A percentile compares a stretch with the other conserved stretches of the same genome.
These are phyloP conservation scores for Echinops telfairi DNA, from an alignment of 2,113 vertebrate species.

Conservation along the genomic window DNA sequence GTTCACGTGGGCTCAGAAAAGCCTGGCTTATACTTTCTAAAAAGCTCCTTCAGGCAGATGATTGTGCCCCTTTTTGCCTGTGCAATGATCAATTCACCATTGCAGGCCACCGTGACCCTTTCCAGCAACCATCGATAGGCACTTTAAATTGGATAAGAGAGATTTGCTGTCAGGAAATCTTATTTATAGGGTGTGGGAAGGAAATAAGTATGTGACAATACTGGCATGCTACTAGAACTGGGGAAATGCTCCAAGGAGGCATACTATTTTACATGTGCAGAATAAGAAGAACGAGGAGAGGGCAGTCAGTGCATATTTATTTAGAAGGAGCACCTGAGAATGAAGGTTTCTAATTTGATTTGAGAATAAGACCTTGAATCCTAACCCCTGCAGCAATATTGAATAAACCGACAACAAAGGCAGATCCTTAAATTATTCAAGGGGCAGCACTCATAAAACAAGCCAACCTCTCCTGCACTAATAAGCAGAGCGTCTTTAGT, in stretches of 20 bases:
- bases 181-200: not conserved
- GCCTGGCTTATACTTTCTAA: not conserved
- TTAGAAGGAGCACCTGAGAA: constrained; percentile 20
- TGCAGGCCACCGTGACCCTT: not conserved
- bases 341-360: constrained; percentile 3
- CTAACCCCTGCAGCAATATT: not conserved
- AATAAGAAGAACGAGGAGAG: constrained; percentile 27
- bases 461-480: not conserved
- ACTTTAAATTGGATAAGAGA: constrained; percentile 55
- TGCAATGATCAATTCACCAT: not conserved
- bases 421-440: not conserved
- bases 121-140: not conserved
- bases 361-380: constrained; percentile 7
- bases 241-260: not conserved
- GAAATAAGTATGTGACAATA: not conserved
- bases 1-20: not conserved
- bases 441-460: not conserved
- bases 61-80: not conserved
- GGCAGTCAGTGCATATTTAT: constrained; percentile 19
- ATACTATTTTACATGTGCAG: constrained; percentile 53
- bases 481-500: not conserved
- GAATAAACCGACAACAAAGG: not conserved
- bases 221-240: not conserved
- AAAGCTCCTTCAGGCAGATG: not conserved
- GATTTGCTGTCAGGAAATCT: constrained; percentile 38